phyloP scores from a whole-genome alignment of 2,888 invertebrate genomes.

The Cephus runcator region DNA sequence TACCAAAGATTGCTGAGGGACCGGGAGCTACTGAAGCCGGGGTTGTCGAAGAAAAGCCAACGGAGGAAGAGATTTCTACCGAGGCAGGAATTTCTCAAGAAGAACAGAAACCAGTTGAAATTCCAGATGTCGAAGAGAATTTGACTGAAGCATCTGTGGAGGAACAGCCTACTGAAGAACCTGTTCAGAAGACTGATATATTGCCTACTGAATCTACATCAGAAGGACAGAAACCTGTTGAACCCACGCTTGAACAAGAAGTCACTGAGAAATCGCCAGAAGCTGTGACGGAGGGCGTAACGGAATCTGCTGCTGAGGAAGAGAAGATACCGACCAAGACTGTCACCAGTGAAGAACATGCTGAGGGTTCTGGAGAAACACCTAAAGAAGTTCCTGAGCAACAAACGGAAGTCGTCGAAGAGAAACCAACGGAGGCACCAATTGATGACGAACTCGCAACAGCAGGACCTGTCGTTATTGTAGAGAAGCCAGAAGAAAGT shows the following conservation, averaged over 20 bases:
- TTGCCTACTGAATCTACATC: slow-evolving; percentile 2
- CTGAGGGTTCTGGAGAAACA: slow-evolving; percentile 21
- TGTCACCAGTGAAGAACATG: slow-evolving; percentile 12
- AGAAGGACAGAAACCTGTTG: slow-evolving; percentile 11
- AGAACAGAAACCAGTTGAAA: slow-evolving; percentile 22
- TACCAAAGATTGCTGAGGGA: slow-evolving; percentile 1
- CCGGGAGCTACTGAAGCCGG: slow-evolving; percentile 14
- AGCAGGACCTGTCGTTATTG: neutral
- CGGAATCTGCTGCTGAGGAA: slow-evolving; percentile 17
- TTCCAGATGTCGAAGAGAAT: slow-evolving; percentile 23
- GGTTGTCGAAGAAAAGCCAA: slow-evolving; percentile 20
- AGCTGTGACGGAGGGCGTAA: slow-evolving; percentile 13
- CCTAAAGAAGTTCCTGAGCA: slow-evolving; percentile 2
- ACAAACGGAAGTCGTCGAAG: neutral
- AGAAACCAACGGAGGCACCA: neutral
- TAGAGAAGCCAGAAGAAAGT: slow-evolving; percentile 14
- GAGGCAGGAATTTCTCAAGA: slow-evolving; percentile 18
- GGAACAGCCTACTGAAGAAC: slow-evolving; percentile 28
- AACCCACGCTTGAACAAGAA: slow-evolving; percentile 10
- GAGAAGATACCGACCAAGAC: slow-evolving; percentile 11
- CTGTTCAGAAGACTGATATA: slow-evolving; percentile 20
- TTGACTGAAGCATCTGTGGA: slow-evolving; percentile 18
- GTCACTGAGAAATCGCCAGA: neutral
- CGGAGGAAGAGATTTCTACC: slow-evolving; percentile 17
- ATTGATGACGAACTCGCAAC: neutral